A percentile compares a stretch with the other conserved stretches of the same genome.
Evolutionary conservation across 2,113 vertebrate genomes (phyloP).

Genomic region (Australoheros scitulus): DNA sequence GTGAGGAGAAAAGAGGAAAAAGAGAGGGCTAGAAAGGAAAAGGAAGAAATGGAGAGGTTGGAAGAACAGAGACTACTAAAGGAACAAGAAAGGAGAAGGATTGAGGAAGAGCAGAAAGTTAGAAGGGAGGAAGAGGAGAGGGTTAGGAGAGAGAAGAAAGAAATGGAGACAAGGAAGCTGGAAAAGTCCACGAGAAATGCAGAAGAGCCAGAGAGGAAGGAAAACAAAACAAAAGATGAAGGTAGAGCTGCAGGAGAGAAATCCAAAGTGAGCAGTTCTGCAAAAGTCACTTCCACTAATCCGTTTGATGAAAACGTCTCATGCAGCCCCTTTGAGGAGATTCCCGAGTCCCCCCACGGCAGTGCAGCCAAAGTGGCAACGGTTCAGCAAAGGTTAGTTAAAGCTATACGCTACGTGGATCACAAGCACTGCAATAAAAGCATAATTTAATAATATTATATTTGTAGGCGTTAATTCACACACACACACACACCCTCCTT

Average conservation of each 20-base stretch:
- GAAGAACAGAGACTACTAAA: conserved; percentile 2
- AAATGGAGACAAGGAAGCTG: conserved; percentile 1
- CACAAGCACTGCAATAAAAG: background rate
- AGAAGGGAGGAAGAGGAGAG: conserved; percentile 21
- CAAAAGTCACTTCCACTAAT: conserved; percentile 10
- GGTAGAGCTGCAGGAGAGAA: background rate
- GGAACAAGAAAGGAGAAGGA: conserved; percentile 9
- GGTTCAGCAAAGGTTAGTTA: conserved; percentile 87
- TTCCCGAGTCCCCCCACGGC: background rate
- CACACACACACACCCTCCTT: background rate
- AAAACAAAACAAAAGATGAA: background rate
- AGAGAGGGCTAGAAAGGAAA: background rate
- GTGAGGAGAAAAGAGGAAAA: conserved; percentile 15
- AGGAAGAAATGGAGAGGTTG: background rate
- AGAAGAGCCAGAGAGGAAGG: background rate
- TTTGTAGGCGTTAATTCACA: background rate
- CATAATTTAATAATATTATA: background rate
- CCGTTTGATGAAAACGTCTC: conserved; percentile 60
- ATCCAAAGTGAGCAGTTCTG: background rate
- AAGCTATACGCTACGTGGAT: background rate
- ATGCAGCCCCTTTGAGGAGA: conserved; percentile 72
- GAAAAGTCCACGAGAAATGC: background rate
- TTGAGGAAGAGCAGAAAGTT: background rate
- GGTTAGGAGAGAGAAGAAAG: background rate
- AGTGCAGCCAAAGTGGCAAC: conserved; percentile 73